Conservation (phyloP, 2,797 vertebrate species). For the Sebastes diaconus region DNA sequence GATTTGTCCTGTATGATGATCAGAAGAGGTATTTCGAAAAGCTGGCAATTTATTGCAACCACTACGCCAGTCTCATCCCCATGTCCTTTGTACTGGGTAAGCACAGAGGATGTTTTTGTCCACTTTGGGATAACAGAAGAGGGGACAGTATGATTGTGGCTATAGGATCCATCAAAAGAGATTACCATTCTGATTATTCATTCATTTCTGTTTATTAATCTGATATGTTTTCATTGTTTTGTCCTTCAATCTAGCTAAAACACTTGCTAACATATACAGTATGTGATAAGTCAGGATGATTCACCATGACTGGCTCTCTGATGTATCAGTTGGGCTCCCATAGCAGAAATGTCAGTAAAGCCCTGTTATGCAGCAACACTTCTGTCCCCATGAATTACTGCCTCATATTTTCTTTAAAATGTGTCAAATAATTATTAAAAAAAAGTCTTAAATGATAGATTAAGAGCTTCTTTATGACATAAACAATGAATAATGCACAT, state of each 20-base stretch:
- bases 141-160: background rate
- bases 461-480: no score
- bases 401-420: no score
- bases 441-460: no score
- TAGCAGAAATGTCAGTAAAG: background rate
- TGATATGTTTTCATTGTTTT: background rate
- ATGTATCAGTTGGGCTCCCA: background rate
- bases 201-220: background rate
- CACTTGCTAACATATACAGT: background rate
- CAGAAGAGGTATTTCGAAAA: conserved; percentile 94
- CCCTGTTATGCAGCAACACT: no score
- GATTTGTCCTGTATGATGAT: conserved; percentile 85
- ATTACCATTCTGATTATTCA: background rate
- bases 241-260: background rate
- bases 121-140: background rate
- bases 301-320: background rate
- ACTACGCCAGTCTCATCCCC: conserved; percentile 93
- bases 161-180: background rate
- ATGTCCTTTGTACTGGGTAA: conserved; percentile 94
- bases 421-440: no score
- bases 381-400: no score
- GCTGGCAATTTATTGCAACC: conserved; percentile 93
- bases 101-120: background rate
- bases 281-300: background rate
- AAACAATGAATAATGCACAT: no score